phyloP scores from a whole-genome alignment of 2,797 vertebrate genomes.

The Sebastes aleutianus region DNA sequence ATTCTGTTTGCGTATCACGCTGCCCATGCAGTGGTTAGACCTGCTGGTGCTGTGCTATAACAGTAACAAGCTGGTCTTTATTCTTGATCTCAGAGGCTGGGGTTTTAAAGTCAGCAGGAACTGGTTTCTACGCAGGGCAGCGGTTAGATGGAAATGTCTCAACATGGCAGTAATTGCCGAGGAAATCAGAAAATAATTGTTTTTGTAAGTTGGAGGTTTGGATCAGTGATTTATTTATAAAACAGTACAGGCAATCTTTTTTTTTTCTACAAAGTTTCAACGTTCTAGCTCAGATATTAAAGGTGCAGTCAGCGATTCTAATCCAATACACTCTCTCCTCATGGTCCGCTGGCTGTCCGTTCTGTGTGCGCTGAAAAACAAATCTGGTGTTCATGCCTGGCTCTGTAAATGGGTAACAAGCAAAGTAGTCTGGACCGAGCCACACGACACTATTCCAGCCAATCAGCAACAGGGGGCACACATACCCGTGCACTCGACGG shows the following conservation, averaged over 20 bases:
- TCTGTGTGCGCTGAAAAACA: not conserved
- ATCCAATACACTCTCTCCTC: not conserved
- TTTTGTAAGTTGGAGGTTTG: not conserved
- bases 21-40: not conserved
- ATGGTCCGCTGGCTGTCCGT: not conserved
- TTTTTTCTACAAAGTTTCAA: not conserved
- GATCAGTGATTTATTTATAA: not conserved
- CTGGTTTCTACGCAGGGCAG: not conserved
- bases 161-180: not conserved
- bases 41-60: not conserved
- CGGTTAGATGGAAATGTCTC: not conserved
- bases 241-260: not conserved
- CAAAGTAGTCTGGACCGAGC: no score
- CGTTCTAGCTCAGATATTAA: not conserved
- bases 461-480: not conserved
- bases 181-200: not conserved
- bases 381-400: not conserved
- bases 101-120: not conserved
- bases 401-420: not conserved
- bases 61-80: not conserved
- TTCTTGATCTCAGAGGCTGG: not conserved
- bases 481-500: not conserved
- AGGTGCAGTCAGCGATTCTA: not conserved
- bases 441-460: not conserved
- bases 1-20: slow-evolving; percentile 15